phyloP scores from a whole-genome alignment of 2,113 vertebrate species.

The Stegostoma tigrinum region DNA sequence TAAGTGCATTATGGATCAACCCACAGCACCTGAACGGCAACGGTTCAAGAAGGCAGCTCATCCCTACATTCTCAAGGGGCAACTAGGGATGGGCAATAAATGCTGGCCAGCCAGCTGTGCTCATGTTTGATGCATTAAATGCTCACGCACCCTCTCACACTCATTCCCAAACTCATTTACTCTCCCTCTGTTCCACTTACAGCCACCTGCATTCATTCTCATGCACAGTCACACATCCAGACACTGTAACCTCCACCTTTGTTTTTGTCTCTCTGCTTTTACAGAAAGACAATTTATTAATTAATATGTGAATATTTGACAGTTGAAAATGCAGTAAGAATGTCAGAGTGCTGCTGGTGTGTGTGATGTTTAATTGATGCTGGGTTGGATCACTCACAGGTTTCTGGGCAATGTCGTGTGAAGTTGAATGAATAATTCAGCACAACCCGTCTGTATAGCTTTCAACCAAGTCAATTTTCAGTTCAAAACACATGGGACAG shows the following conservation, averaged over 20 bases:
- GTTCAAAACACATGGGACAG: conserved; percentile 1
- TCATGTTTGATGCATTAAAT: too few relatives aligned
- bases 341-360: background rate
- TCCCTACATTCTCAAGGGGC: too few relatives aligned
- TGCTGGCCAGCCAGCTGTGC: too few relatives aligned
- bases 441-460: background rate
- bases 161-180: background rate
- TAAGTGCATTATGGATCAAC: too few relatives aligned
- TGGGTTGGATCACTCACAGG: background rate
- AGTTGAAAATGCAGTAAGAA: background rate
- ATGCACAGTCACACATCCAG: background rate
- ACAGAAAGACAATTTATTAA: background rate
- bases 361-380: conserved; percentile 12
- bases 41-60: too few relatives aligned
- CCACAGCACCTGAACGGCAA: too few relatives aligned
- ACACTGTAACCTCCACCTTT: background rate
- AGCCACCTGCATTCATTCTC: background rate
- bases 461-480: conserved; percentile 18
- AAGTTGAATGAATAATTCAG: background rate
- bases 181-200: background rate
- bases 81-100: too few relatives aligned
- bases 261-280: background rate
- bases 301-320: background rate
- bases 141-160: background rate
- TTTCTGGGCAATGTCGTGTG: background rate